Evolutionary conservation across 1,140 invertebrate genomes (phyloP).

Genomic region (Dinothrombium tinctorium): DNA sequence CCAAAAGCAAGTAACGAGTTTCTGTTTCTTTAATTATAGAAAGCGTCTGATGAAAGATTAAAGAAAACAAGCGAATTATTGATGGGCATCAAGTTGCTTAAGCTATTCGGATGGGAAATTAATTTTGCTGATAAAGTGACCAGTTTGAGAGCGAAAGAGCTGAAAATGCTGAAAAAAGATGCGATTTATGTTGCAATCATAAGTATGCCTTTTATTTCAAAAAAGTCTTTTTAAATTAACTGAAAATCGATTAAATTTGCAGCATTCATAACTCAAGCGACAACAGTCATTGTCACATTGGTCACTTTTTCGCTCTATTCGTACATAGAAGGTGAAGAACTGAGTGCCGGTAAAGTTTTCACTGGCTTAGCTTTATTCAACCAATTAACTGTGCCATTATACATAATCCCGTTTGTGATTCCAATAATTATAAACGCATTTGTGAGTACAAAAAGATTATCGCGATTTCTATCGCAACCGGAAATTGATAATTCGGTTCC

Average conservation of each 20-base stretch:
- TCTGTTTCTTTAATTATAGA: conserved; percentile 20
- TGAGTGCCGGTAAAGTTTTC: conserved; percentile 43
- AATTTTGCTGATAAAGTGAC: conserved; percentile 40
- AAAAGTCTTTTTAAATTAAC: not conserved
- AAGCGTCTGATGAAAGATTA: conserved; percentile 44
- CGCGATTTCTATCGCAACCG: conserved; percentile 36
- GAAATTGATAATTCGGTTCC: conserved; percentile 26
- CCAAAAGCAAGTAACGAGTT: not conserved
- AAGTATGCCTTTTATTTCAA: not conserved
- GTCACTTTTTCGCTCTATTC: conserved; percentile 26
- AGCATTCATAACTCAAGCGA: conserved; percentile 46
- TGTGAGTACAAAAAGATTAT: conserved; percentile 38
- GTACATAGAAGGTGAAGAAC: conserved; percentile 21
- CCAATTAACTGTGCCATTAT: conserved; percentile 46
- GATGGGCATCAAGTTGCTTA: conserved; percentile 52
- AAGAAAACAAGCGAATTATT: conserved; percentile 50
- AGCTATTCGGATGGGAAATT: conserved; percentile 56
- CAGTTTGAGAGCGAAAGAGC: conserved; percentile 37
- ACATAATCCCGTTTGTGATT: conserved; percentile 50
- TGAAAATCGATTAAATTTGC: conserved; percentile 15
- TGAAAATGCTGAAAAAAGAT: conserved; percentile 36
- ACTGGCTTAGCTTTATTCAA: conserved; percentile 50
- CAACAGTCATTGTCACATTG: conserved; percentile 41
- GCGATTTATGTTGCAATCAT: not conserved
- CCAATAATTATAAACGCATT: conserved; percentile 46